A percentile compares a stretch with the other conserved stretches of the same genome.
These are phyloP conservation scores for Drosophila subsilvestris DNA, from an alignment of 2,888 invertebrate species.

Conservation along the genomic window DNA sequence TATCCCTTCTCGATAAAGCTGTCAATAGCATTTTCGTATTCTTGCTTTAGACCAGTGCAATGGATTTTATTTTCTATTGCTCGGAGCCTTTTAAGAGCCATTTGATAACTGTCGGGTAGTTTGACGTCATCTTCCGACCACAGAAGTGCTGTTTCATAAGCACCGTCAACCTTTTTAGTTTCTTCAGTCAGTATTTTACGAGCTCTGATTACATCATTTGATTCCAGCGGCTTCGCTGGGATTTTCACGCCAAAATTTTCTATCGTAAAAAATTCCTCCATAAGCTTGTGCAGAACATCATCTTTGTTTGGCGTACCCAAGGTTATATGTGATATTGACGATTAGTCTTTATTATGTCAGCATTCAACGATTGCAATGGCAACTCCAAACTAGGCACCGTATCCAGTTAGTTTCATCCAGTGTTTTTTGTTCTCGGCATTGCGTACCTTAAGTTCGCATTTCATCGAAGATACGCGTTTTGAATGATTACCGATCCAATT, in stretches of 20 bases:
- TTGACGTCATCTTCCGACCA: background rate
- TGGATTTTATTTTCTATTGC: constrained; percentile 1
- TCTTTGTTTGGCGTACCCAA: background rate
- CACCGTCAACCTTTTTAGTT: background rate
- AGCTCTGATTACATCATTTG: no score
- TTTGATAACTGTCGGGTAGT: background rate
- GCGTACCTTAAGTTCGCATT: background rate
- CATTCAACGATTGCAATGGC: background rate
- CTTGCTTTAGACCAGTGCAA: background rate
- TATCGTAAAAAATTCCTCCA: background rate
- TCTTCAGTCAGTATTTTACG: background rate
- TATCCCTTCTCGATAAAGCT: background rate
- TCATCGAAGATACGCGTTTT: background rate
- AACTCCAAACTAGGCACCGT: background rate
- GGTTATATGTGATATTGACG: no score
- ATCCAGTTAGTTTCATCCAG: background rate
- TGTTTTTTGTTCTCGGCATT: background rate
- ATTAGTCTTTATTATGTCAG: background rate
- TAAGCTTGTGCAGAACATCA: background rate
- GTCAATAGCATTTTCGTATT: constrained; percentile 5
- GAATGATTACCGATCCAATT: background rate
- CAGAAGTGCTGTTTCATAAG: background rate
- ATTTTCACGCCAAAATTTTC: background rate
- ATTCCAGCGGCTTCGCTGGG: no score
- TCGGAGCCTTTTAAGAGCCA: background rate